These are phyloP conservation scores for Mus caroli DNA, from an alignment of 2,797 vertebrate genomes.

Conservation along the genomic window DNA sequence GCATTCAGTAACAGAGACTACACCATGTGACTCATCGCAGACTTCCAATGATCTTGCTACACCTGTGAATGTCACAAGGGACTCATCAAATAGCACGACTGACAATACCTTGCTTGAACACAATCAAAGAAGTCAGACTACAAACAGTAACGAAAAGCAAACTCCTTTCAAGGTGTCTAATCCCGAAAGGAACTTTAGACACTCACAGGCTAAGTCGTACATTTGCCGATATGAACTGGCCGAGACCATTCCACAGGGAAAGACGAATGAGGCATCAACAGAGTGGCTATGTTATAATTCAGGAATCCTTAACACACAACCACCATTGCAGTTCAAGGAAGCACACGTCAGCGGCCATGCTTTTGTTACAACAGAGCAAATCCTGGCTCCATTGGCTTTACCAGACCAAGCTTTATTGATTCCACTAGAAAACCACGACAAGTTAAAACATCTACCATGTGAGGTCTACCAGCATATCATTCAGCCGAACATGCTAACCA, in stretches of 20 bases:
- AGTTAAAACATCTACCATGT: conserved; percentile 88
- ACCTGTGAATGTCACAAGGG: background rate
- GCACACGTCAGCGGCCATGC: conserved; percentile 84
- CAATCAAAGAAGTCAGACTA: conserved; percentile 72
- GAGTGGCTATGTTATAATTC: conserved; percentile 87
- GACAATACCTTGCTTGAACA: conserved; percentile 27
- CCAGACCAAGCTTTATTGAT: conserved; percentile 88
- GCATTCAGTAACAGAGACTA: fast-evolving
- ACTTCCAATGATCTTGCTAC: background rate
- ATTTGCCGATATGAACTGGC: conserved; percentile 86
- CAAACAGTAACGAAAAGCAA: conserved; percentile 74
- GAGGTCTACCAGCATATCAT: conserved; percentile 89
- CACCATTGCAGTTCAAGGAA: conserved; percentile 88
- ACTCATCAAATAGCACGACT: background rate
- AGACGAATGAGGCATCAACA: conserved; percentile 65
- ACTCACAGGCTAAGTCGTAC: conserved; percentile 80
- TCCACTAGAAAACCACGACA: conserved; percentile 87
- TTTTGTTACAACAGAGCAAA: conserved; percentile 85
- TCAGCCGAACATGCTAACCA: conserved; percentile 88
- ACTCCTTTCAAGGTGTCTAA: conserved; percentile 76
- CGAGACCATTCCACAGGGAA: conserved; percentile 80
- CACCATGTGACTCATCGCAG: fast-evolving
- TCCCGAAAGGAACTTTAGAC: conserved; percentile 79
- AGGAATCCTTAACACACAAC: conserved; percentile 84
- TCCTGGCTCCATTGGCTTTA: conserved; percentile 86